These are phyloP conservation scores for Silurus lanzhouensis DNA, from an alignment of 2,797 vertebrate species.

Conservation along the genomic window DNA sequence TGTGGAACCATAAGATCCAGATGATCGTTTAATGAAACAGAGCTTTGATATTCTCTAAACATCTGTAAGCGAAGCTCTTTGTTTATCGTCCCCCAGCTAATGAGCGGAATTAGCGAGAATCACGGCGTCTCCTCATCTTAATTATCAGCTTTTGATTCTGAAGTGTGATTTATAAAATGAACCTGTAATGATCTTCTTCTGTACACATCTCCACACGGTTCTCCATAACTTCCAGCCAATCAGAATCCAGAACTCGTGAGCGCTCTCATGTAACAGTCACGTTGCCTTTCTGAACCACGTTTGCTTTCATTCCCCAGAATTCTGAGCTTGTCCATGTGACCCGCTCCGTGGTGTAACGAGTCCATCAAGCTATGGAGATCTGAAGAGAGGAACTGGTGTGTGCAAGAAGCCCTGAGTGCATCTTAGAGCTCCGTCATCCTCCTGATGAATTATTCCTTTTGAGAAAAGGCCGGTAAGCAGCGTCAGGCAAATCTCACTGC, in stretches of 20 bases:
- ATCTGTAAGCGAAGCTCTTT: neutral
- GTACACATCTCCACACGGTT: no score
- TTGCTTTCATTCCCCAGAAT: neutral
- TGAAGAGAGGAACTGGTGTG: neutral
- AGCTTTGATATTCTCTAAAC: neutral
- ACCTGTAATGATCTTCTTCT: neutral
- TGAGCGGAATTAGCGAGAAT: neutral
- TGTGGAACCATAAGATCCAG: no score
- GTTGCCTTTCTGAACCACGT: neutral
- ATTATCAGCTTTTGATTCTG: neutral
- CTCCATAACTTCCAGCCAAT: neutral
- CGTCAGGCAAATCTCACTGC: neutral
- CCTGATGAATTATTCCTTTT: slow-evolving; percentile 15
- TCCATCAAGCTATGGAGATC: neutral
- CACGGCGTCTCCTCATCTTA: neutral
- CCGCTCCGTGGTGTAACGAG: neutral
- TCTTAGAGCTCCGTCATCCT: neutral
- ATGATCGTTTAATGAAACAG: neutral
- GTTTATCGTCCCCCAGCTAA: neutral
- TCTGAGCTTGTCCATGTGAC: neutral
- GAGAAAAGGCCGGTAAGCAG: neutral
- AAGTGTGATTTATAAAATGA: neutral
- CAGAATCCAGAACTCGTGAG: neutral
- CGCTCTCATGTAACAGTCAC: neutral
- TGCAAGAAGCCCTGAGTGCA: neutral